Percentiles rank a stretch among this genome's conserved stretches.
Conservation (phyloP, 2,888 invertebrate species). For the Apeira syringaria region DNA sequence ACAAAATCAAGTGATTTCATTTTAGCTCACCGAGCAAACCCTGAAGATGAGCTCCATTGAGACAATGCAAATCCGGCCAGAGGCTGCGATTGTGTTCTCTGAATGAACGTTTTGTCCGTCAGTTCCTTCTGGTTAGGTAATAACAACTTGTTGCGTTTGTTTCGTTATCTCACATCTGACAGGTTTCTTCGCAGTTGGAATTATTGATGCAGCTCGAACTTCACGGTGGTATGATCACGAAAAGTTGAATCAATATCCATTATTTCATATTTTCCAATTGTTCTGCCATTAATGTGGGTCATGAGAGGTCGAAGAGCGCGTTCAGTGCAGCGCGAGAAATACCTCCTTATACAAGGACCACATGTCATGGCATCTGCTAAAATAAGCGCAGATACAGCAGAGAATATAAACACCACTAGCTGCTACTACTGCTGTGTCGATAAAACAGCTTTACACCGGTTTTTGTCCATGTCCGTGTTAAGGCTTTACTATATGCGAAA, state of each 20-base stretch:
- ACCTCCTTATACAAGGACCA: no score
- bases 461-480: no score
- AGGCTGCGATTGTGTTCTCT: conserved; percentile 30
- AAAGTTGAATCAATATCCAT: neutral
- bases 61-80: conserved; percentile 28
- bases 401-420: no score
- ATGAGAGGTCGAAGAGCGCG: neutral
- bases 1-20: conserved; percentile 28
- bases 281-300: neutral
- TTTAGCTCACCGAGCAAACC: conserved; percentile 23
- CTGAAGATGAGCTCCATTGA: conserved; percentile 30
- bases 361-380: no score
- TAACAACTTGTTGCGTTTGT: conserved; percentile 32
- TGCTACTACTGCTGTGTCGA: no score
- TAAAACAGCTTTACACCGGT: no score
- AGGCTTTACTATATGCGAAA: no score
- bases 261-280: neutral
- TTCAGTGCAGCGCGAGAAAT: no score
- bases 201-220: conserved; percentile 19
- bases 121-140: conserved; percentile 20
- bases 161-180: conserved; percentile 23
- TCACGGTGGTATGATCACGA: conserved; percentile 12
- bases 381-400: no score
- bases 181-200: conserved; percentile 14
- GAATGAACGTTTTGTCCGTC: conserved; percentile 28